Conservation (phyloP, 2,113 vertebrate species). For the Calidris pygmaea region DNA sequence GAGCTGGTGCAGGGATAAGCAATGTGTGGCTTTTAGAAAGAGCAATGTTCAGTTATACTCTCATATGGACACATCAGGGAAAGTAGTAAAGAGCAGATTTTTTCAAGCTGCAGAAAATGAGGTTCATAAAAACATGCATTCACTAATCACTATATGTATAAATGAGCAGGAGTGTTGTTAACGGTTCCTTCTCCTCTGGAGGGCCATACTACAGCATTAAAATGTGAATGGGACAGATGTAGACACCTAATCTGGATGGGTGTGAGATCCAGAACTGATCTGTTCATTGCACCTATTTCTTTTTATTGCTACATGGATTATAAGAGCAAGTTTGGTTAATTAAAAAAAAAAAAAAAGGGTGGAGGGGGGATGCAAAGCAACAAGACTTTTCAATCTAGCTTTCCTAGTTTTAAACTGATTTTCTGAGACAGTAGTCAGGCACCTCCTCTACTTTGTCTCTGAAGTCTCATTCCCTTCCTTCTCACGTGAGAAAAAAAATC, state of each 20-base stretch:
- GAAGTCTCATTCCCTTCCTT: neutral
- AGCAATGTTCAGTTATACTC: neutral
- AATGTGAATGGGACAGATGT: constrained; percentile 11
- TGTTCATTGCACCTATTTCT: neutral
- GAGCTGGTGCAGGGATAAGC: neutral
- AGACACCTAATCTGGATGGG: neutral
- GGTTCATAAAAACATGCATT: neutral
- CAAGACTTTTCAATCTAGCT: neutral
- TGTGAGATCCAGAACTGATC: neutral
- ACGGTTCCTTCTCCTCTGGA: neutral
- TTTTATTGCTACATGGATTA: neutral
- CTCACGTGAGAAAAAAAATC: neutral
- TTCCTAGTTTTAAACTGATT: neutral
- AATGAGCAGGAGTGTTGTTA: neutral
- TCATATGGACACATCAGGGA: neutral
- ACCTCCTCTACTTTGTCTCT: neutral
- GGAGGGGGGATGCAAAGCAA: neutral
- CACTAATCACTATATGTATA: neutral
- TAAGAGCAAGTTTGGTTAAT: neutral
- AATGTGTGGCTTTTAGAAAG: neutral
- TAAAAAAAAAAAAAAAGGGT: neutral
- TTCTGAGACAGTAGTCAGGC: neutral
- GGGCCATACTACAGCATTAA: neutral
- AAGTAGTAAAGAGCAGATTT: constrained; percentile 4
- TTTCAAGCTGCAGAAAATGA: constrained; percentile 17